A percentile compares a stretch with the other conserved stretches of the same genome.
Evolutionary conservation across 2,888 invertebrate species (phyloP).

Genomic region (Drosophila trichaetosa): DNA sequence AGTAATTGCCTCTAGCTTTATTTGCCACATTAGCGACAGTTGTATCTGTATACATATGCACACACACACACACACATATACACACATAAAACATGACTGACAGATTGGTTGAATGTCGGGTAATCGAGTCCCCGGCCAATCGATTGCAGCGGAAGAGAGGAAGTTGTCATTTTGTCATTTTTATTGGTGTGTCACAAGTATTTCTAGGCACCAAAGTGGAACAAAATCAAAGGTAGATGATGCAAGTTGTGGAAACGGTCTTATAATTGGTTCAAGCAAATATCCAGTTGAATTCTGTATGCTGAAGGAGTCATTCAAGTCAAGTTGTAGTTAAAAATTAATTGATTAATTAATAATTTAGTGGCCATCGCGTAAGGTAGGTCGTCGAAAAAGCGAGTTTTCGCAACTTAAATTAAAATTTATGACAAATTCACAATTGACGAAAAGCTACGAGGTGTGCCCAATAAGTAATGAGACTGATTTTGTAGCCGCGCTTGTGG

Average conservation of each 20-base stretch:
- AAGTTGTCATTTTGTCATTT: not conserved
- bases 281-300: not conserved
- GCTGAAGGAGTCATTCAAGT: not conserved
- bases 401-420: not conserved
- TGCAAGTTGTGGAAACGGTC: not conserved
- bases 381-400: not conserved
- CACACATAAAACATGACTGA: not conserved
- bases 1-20: not conserved
- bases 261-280: not conserved
- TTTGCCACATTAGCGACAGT: conserved; percentile 7
- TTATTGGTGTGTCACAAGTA: not conserved
- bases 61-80: not conserved
- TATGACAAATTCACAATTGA: not conserved
- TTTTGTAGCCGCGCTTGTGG: no score
- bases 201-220: not conserved
- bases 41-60: not conserved
- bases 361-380: not conserved
- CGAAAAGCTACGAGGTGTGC: no score
- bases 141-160: not conserved
- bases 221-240: not conserved
- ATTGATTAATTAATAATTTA: not conserved
- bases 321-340: not conserved
- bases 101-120: not conserved
- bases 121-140: not conserved
- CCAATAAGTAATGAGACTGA: no score